Percentiles rank a stretch among this genome's conserved stretches.
These are phyloP conservation scores for Meta bourneti DNA, from an alignment of 2,888 invertebrate species.

Conservation along the genomic window DNA sequence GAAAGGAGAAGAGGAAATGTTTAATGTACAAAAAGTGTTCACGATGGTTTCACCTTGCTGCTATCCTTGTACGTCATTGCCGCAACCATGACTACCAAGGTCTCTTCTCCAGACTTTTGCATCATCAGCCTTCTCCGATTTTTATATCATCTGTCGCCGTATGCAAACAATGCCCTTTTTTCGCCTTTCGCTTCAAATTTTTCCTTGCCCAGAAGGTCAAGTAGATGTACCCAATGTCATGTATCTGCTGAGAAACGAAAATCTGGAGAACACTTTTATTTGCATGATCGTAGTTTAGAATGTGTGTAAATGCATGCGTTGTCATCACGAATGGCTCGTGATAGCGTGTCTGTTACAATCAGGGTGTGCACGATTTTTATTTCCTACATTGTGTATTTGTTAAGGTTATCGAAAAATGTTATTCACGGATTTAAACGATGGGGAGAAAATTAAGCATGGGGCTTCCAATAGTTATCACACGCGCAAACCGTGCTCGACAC, in stretches of 20 bases:
- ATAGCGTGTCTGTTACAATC: not conserved
- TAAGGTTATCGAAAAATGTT: too few species aligned
- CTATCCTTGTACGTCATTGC: slow-evolving; percentile 25
- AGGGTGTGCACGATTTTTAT: too few species aligned
- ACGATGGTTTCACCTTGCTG: slow-evolving; percentile 23
- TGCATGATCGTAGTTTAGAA: not conserved
- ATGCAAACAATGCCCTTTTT: slow-evolving; percentile 50
- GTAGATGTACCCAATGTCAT: slow-evolving; percentile 69
- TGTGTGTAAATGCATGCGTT: too few species aligned
- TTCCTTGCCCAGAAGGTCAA: slow-evolving; percentile 59
- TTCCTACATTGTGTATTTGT: too few species aligned
- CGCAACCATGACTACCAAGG: slow-evolving; percentile 60
- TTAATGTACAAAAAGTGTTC: too few species aligned
- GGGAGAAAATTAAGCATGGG: too few species aligned
- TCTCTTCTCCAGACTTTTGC: slow-evolving; percentile 25
- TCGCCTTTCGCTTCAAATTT: slow-evolving; percentile 5
- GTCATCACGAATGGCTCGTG: not conserved
- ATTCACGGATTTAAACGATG: too few species aligned
- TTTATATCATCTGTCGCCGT: slow-evolving; percentile 23
- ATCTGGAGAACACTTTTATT: not conserved
- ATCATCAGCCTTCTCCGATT: slow-evolving; percentile 37
- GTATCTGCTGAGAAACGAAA: not conserved
- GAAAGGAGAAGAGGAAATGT: too few species aligned
- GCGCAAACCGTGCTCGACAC: too few species aligned
- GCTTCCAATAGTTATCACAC: too few species aligned